Base-by-base conservation (phyloP, 2,797 vertebrate species). In the Otus scops region DNA sequence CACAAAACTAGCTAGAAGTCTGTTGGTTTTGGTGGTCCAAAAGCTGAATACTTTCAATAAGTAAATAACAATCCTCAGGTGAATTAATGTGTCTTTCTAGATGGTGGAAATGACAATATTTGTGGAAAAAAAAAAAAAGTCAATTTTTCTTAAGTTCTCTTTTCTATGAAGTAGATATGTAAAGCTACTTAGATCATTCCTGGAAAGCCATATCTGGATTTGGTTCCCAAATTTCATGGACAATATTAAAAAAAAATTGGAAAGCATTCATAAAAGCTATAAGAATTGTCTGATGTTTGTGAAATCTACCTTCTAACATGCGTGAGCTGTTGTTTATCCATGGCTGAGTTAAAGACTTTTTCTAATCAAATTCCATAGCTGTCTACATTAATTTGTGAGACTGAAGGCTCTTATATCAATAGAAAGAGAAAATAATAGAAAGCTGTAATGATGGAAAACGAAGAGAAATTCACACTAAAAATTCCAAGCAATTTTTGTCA, bases 41-140 rank as follows among this genome's bases (percentile, higher is more conserved):
- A 51, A 61, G 9, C 3, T 38, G 34, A 76, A 45, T 41, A 41
- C 3, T 70, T 67, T 48, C 16, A 63, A 60, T 27, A 50, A 27
- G 5, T 56, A 67, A 51, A 69, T 7, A 41, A 1, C 0, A 6
- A 10, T 57, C 15, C 1, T 65, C 27, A n/a, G 3, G 0, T 69
- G 11, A 13, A 69, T 56, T 57, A 81, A 73, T 61, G 1, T 2
- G 30, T 32, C 11, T 79, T 73, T 87, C 16, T 32, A 65, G 16
- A 32, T 2, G 64, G 34, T 19, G 6, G 6, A 71, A 86, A 36
- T 56, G 11, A 36, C 7, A n/a, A 1, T 20, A 22, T 60, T 65
- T 64, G 2, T 7, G 19, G 18, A 8, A 43, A 23, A 32, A 9
- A 43, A 23, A 32, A 13, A 32, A 36, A 5, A 36, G 3, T 4